Conservation (phyloP, 2,888 invertebrate genomes). For the Phoronis australis region DNA sequence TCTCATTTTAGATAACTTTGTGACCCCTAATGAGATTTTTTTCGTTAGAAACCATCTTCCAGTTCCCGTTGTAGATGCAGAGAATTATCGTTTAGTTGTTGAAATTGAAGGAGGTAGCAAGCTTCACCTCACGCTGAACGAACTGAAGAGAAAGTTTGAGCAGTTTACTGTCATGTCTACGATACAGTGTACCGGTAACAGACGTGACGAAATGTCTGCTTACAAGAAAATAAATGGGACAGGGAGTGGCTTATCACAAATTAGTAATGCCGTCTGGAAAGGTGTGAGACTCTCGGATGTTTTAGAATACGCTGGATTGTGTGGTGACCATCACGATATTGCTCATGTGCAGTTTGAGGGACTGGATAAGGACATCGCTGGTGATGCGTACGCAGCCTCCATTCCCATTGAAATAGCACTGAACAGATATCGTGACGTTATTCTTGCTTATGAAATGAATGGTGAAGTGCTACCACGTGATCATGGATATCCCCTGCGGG, state of each 20-base stretch:
- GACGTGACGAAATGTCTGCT: slow-evolving; percentile 84
- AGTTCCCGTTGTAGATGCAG: slow-evolving; percentile 71
- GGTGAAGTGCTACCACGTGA: slow-evolving; percentile 75
- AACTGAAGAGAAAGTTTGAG: slow-evolving; percentile 66
- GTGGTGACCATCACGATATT: slow-evolving; percentile 41
- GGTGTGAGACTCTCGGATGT: slow-evolving; percentile 50
- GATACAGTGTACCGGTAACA: slow-evolving; percentile 94
- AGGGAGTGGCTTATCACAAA: slow-evolving; percentile 84
- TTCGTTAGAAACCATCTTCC: slow-evolving; percentile 97
- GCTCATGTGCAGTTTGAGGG: slow-evolving; percentile 55
- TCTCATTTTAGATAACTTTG: slow-evolving; percentile 69
- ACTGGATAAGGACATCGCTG: slow-evolving; percentile 77
- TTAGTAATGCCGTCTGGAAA: slow-evolving; percentile 72
- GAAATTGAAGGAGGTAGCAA: slow-evolving; percentile 57
- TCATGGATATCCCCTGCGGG: slow-evolving; percentile 86
- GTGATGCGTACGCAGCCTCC: slow-evolving; percentile 77
- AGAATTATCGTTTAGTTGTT: slow-evolving; percentile 61
- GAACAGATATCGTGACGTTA: slow-evolving; percentile 68
- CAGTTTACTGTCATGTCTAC: slow-evolving; percentile 70
- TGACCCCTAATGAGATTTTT: slow-evolving; percentile 87
- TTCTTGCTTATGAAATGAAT: slow-evolving; percentile 95
- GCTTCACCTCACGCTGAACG: slow-evolving; percentile 59
- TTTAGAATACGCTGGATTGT: slow-evolving; percentile 47
- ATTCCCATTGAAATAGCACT: slow-evolving; percentile 77
- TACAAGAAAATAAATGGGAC: slow-evolving; percentile 79